These are phyloP conservation scores for Microctenopoma lineatum DNA, from an alignment of 2,797 vertebrate genomes.

Conservation along the genomic window DNA sequence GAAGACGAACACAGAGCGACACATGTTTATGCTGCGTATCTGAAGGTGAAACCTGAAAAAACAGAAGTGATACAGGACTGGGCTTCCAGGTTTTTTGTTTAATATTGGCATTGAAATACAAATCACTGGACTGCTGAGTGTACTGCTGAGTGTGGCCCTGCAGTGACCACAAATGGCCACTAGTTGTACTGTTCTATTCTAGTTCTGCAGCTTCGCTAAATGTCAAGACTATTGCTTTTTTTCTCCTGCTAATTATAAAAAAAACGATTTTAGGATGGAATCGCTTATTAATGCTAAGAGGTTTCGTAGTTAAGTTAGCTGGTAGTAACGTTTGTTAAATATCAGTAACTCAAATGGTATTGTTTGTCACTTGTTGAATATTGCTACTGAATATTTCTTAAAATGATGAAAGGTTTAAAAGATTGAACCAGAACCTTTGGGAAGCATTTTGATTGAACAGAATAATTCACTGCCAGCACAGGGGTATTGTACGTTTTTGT, in stretches of 20 bases:
- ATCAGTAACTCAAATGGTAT: constrained; percentile 66
- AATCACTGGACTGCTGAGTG: constrained; percentile 64
- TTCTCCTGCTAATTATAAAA: constrained; percentile 47
- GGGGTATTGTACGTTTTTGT: constrained; percentile 48
- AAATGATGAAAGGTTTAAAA: constrained; percentile 46
- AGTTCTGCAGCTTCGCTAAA: constrained; percentile 67
- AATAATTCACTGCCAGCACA: constrained; percentile 72
- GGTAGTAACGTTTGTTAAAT: constrained; percentile 68
- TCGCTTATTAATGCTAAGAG: constrained; percentile 35
- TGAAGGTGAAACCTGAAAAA: constrained; percentile 40
- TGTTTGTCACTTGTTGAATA: constrained; percentile 61
- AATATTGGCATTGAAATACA: constrained; percentile 50
- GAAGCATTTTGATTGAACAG: constrained; percentile 48
- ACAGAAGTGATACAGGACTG: constrained; percentile 51
- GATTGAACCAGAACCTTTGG: constrained; percentile 36
- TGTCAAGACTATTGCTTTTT: constrained; percentile 56
- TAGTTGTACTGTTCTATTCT: constrained; percentile 69
- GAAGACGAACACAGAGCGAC: constrained; percentile 41
- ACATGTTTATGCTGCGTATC: constrained; percentile 66
- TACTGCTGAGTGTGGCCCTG: constrained; percentile 67
- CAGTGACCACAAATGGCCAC: constrained; percentile 63
- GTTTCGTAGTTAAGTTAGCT: constrained; percentile 51
- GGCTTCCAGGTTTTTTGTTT: constrained; percentile 64
- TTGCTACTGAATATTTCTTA: constrained; percentile 75
- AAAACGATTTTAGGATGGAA: constrained; percentile 23